These are phyloP conservation scores for Dicyrtoma fusca DNA, from an alignment of 2,888 invertebrate species.

Conservation along the genomic window DNA sequence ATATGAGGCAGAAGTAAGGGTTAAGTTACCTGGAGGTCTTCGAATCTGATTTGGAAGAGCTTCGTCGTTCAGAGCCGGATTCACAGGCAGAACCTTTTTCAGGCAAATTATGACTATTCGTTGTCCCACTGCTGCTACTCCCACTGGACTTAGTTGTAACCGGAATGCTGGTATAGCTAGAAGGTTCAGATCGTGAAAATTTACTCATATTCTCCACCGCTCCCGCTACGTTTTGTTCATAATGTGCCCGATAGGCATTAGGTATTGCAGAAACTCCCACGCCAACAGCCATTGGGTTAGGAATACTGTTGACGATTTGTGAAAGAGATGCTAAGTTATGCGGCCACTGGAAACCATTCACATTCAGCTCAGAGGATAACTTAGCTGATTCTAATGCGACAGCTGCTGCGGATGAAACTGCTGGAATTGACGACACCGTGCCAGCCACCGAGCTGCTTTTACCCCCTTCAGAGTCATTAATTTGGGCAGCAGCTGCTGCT, in stretches of 20 bases:
- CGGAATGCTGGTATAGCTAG: constrained; percentile 19
- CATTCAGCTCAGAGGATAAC: constrained; percentile 42
- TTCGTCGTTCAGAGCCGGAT: constrained; percentile 25
- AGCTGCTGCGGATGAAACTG: constrained; percentile 45
- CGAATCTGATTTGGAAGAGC: constrained; percentile 39
- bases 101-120: constrained; percentile 17
- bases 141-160: constrained; percentile 22
- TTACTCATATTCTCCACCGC: constrained; percentile 50
- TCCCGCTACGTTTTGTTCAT: constrained; percentile 42
- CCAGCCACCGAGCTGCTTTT: constrained; percentile 35
- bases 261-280: constrained; percentile 37
- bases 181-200: constrained; percentile 47
- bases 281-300: constrained; percentile 47
- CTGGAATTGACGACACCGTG: constrained; percentile 31
- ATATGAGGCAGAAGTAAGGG: no score
- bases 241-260: constrained; percentile 50
- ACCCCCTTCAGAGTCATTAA: constrained; percentile 28
- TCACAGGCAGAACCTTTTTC: constrained; percentile 15
- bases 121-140: background rate
- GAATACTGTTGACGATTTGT: constrained; percentile 56
- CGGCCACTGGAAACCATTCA: constrained; percentile 52
- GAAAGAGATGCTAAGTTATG: constrained; percentile 54
- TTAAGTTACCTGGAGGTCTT: constrained; percentile 41
- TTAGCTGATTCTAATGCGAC: constrained; percentile 48
- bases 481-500: constrained; percentile 34